Base-by-base conservation (phyloP, 2,113 vertebrate genomes). In the Aleadryas rufinucha region DNA sequence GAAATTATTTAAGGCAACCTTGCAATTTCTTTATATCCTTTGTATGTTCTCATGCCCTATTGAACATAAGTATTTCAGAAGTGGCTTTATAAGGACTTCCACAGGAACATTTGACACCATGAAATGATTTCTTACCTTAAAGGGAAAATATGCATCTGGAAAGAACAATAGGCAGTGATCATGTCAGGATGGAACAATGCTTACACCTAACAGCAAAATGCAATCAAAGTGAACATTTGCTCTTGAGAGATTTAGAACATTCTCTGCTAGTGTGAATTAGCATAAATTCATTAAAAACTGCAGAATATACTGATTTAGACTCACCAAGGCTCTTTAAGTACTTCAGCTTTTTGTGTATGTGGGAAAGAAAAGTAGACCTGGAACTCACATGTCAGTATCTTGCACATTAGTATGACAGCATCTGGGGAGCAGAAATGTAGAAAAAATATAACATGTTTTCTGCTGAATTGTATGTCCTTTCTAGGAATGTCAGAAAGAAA, bases 231-330 rank as follows among this genome's bases (percentile, higher is more conserved):
- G 27, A 96, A 49, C 50, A 16, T 56, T 93, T 80, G 63, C 54
- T 90, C 68, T 87, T 47, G 31, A 80, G 54, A 86, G 68, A 84
- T 81, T 90, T 77, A 91, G 63, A 56, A 83, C 39, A 45, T 31
- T 24, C 39, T 74, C 44, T 70, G 35, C 45, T 72, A 45, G 30
- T 6, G 8, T 66, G 59, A 90, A 80, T 96, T 91, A 88, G 21
- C 76, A 93, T 66, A 93, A 85, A 70, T 80, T 95, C 82, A 93
- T 93, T 94, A 64, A 92, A 95, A 78, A 11, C 52, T 35, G 31
- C 27, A 16, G 47, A 86, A 39, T 61, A 31, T 59, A 81, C 42
- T 94, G 74, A 44, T 83, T 88, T 77, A 80, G 65, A 52, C 39
- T 81, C 75, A 61, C 30, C 44, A 69, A 44, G 53, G 42, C 33